Evolutionary conservation across 1,140 invertebrate species (phyloP), one percentile per base, ranked within the genome.

Genomic region (Leptoteleia sp.): DNA sequence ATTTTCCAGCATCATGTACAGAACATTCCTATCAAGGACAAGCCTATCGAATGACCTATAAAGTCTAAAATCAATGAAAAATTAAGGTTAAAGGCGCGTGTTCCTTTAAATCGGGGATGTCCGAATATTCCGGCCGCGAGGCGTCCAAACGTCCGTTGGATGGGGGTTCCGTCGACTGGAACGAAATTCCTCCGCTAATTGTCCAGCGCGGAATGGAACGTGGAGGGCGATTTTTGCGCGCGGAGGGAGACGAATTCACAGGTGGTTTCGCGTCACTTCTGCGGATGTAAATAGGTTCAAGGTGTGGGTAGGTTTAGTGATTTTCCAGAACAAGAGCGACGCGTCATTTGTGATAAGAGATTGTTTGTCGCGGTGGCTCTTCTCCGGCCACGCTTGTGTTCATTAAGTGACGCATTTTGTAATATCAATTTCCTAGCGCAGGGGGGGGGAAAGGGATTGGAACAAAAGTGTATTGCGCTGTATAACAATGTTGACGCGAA

Each of bases 11-110:
- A 73, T 73, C 61, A 50, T 38, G 68, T 55, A 54, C 37, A 42
- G 11, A 64, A 43, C 38, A 16, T 73, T 72, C 16, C 37, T 71
- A 71, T 71, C 75, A 77, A 77, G 75, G 65, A 59, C 75, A 57
- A 71, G 75, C 75, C 75, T 71, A 77, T 70, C 59, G 65, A 70
- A 77, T 65, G 75, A 71, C 65, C 75, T 71, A 77, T 59, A 77
- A 77, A 77, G 59, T 77, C 57, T 50, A 59, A 77, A 71, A 77
- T 77, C 75, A 59, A 77, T 77, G 50, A 71, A 77, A 77, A 77
- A 77, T 71, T 77, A 71, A 77, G 43, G 48, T 59, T 45, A 33
- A 71, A 71, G 50, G 52, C 57, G 50, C 35, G 57, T 71, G 42
- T 64, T 17, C 29, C 59, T 70, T 77, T 52, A 65, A 65, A 59